Conservation (phyloP, 2,113 vertebrate species). For the Plecturocebus donacophilus region DNA sequence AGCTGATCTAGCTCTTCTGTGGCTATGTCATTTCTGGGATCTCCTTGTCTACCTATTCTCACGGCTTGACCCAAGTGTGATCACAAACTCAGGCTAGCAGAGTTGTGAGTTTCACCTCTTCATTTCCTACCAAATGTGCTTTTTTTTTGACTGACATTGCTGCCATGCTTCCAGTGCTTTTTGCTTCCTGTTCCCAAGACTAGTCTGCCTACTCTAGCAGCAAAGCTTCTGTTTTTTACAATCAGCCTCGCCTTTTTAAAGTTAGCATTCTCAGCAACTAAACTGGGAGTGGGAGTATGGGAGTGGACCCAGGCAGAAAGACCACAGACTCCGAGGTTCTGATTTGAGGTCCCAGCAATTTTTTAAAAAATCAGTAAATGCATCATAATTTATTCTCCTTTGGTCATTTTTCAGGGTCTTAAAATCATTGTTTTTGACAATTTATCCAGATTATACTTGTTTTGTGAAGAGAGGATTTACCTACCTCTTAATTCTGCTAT, state of each 20-base stretch:
- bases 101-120: neutral
- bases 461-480: neutral
- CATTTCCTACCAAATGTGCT: neutral
- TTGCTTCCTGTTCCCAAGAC: neutral
- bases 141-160: neutral
- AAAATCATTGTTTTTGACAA: neutral
- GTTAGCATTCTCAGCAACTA: neutral
- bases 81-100: neutral
- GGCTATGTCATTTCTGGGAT: neutral
- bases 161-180: neutral
- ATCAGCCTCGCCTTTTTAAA: neutral
- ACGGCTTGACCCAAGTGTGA: neutral
- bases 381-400: constrained; percentile 13
- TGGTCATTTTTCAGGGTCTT: neutral
- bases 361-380: neutral
- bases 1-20: neutral
- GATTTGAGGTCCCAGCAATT: neutral
- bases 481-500: neutral
- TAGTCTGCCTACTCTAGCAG: neutral
- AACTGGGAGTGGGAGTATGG: neutral
- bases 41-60: neutral
- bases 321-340: neutral
- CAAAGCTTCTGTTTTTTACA: neutral
- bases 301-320: neutral
- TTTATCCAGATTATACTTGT: neutral